Base-by-base conservation (phyloP, 2,113 vertebrate species). In the Todiramphus saurophagus region DNA sequence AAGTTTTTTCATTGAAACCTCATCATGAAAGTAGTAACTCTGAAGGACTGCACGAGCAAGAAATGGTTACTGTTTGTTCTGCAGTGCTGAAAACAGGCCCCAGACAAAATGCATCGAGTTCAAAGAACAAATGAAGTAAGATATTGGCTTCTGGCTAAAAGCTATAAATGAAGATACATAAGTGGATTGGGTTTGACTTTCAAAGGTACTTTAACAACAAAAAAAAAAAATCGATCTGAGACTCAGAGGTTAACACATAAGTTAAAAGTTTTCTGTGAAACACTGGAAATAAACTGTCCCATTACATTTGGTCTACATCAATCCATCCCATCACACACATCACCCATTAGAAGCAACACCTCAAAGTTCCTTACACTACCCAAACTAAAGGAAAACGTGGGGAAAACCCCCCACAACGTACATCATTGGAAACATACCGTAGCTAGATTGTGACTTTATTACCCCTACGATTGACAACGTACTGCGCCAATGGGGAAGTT, bases 381-480 rank as follows among this genome's bases (percentile, higher is more conserved):
- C n/a, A 7, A 43, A 46, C 8, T 19, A 19, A 27, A 67, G 23
- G 11, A 55, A 63, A 78, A 66, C 0, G 1, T 0, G 1, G 9
- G 46, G 44, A 46, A 46, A 46, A 7, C 44, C 44, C 44, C 21
- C 48, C n/a, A 41, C 21, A 19, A 20, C 0, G 7, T 1, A 11
- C 13, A 19, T 30, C 15, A 16, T 0, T 10, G 10, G 62, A 76
- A 70, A 4, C 11, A 6, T 1, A 9, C 27, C 8, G 15, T 13
- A 70, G 31, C 28, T 1, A 35, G 6, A 9, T 2, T 3, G 33
- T 2, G 9, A 51, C 18, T 14, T 44, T 12, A 35, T 55, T 28
- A 25, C 7, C 4, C 0, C 7, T 0, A 5, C 0, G 3, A 15
- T 6, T 51, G 15, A n/a, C 4, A 31, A 9, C 0, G 3, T 6